Base-by-base conservation (phyloP, 2,888 invertebrate species). In the Stramonita haemastoma region DNA sequence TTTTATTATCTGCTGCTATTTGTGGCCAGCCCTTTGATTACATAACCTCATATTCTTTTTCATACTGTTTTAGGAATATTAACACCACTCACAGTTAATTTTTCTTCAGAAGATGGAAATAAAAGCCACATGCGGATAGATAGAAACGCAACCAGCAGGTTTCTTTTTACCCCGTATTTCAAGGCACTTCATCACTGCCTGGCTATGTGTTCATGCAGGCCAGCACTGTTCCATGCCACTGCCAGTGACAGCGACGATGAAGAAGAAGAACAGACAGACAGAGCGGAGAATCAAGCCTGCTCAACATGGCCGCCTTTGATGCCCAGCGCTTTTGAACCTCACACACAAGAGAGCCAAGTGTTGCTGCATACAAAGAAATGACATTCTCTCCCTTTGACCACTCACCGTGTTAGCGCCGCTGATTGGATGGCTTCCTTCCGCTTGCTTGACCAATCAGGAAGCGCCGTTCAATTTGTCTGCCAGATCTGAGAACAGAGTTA, bases 361-460 rank as follows among this genome's bases (percentile, higher is more conserved):
- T 79, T 79, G 32, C 77, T 32, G 32, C 13, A 79, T 32, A 32
- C 19, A 32, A 79, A 79, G 77, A 79, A 79, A 79, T 79, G 29
- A 15, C 77, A 79, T 79, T 32, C 29, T 79, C 77, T 79, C 32
- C 32, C 77, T 79, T 79, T 79, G 77, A 79, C 77, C 77, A 79
- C 17, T 15, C 32, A 32, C 77, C 77, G 77, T 79, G 32, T 79
- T 32, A 34, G 32, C 32, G 77, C 26, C 32, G 26, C 77, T 79
- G 77, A 79, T 79, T 79, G 77, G 77, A 79, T 32, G 13, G 32
- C 32, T 79, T 79, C n/a, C 19, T 79, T 34, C 77, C 77, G 32
- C 32, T 79, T 79, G 77, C 32, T 79, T 79, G 77, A 32, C 77
- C 77, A 79, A 79, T 79, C 77, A 79, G 29, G 77, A 34, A 79